These are phyloP conservation scores for Dasypolia templi DNA, from an alignment of 2,888 invertebrate genomes.

Conservation along the genomic window DNA sequence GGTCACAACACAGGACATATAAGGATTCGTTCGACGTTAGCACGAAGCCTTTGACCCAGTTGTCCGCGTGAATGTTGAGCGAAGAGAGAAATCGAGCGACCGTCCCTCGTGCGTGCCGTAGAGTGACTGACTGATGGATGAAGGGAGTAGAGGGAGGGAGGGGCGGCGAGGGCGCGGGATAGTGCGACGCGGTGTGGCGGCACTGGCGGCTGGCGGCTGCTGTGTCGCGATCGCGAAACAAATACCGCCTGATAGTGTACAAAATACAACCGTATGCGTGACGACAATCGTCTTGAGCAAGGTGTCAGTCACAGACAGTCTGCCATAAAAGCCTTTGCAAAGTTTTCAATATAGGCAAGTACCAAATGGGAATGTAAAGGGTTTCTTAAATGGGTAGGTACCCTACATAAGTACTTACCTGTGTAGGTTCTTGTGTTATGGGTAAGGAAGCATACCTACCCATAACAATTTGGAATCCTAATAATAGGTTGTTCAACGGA, in stretches of 20 bases:
- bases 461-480: neutral
- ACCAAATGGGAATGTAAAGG: neutral
- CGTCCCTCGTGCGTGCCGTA: constrained; percentile 80
- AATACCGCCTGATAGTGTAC: constrained; percentile 44
- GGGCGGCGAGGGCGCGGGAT: constrained; percentile 72
- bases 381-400: neutral
- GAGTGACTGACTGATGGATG: constrained; percentile 88
- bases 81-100: constrained; percentile 74
- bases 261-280: constrained; percentile 51
- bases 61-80: constrained; percentile 85
- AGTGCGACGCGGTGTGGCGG: constrained; percentile 61
- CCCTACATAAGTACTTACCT: constrained; percentile 8
- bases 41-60: constrained; percentile 86
- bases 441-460: neutral
- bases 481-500: neutral
- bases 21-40: constrained; percentile 76
- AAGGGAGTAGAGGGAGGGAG: constrained; percentile 75
- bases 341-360: neutral
- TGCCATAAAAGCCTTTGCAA: constrained; percentile 6
- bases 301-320: neutral
- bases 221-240: constrained; percentile 67
- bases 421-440: neutral
- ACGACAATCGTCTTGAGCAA: constrained; percentile 15
- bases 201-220: constrained; percentile 56
- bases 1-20: constrained; percentile 81